Evolutionary conservation across 2,113 vertebrate species (phyloP).

Genomic region (Callospermophilus lateralis): DNA sequence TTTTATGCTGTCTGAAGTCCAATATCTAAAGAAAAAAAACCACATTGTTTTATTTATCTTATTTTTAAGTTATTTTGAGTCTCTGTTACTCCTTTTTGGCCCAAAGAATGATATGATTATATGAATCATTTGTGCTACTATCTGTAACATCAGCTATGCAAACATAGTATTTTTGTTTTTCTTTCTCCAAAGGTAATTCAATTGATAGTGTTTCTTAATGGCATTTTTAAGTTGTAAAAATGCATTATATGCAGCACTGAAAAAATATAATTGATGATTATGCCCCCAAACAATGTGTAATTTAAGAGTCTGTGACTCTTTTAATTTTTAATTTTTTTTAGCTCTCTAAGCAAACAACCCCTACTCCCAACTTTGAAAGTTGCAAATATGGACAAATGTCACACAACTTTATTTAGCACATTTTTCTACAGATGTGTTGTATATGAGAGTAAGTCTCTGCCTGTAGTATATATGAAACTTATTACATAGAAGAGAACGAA

Average conservation of each 20-base stretch:
- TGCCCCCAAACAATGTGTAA: not conserved
- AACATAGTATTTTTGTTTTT: not conserved
- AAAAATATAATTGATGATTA: constrained; percentile 2
- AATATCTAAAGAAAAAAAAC: not conserved
- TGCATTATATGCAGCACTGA: not conserved
- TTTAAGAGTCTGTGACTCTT: not conserved
- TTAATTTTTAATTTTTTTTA: not conserved
- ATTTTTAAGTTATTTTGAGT: not conserved
- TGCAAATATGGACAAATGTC: not conserved
- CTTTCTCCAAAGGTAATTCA: constrained; percentile 38
- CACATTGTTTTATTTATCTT: not conserved
- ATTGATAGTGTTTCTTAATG: not conserved
- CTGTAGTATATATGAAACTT: not conserved
- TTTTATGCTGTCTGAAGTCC: not conserved
- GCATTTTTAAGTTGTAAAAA: not conserved
- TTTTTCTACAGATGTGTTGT: not conserved
- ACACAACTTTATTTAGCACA: not conserved
- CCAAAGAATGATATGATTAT: not conserved
- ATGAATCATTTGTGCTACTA: not conserved
- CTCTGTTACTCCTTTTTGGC: not conserved
- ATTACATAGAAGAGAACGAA: not conserved
- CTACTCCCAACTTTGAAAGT: not conserved
- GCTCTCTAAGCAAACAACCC: not conserved
- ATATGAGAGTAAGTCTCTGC: not conserved
- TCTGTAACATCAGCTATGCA: not conserved